phyloP scores from a whole-genome alignment of 2,888 invertebrate genomes.

The Tillus elongatus region DNA sequence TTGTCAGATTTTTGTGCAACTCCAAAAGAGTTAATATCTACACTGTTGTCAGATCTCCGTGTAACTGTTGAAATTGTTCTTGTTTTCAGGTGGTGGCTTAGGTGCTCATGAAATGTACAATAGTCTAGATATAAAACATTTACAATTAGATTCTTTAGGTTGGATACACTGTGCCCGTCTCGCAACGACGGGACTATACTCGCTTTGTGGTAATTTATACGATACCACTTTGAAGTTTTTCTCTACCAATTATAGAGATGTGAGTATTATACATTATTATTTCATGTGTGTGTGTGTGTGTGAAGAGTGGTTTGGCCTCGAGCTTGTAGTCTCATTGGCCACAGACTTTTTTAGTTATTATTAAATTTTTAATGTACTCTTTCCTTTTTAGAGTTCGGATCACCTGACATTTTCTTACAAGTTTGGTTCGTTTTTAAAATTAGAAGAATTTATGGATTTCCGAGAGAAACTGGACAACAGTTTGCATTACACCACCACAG shows the following conservation, averaged over 20 bases:
- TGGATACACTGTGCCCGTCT: conserved; percentile 72
- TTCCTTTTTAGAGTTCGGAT: conserved; percentile 73
- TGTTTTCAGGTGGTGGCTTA: conserved; percentile 59
- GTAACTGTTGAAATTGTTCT: too few species aligned
- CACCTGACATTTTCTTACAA: conserved; percentile 88
- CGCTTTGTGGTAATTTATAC: conserved; percentile 59
- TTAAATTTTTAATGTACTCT: too few species aligned
- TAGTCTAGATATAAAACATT: conserved; percentile 81
- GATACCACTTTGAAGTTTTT: conserved; percentile 78
- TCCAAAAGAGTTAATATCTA: too few species aligned
- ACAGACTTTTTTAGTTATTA: too few species aligned
- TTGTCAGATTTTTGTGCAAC: too few species aligned
- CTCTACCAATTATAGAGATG: conserved; percentile 80
- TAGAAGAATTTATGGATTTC: conserved; percentile 82
- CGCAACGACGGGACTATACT: conserved; percentile 61
- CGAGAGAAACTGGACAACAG: conserved; percentile 73
- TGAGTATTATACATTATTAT: conserved; percentile 49
- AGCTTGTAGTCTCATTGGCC: too few species aligned
- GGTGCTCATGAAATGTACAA: conserved; percentile 68
- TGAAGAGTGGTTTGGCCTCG: too few species aligned
- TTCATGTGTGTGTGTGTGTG: too few species aligned
- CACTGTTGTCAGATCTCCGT: too few species aligned
- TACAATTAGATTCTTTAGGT: conserved; percentile 86
- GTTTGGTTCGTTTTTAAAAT: conserved; percentile 87
- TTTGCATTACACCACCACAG: conserved; percentile 60